These are phyloP conservation scores for Halictus ligatus DNA, from an alignment of 2,888 invertebrate genomes.

Conservation along the genomic window DNA sequence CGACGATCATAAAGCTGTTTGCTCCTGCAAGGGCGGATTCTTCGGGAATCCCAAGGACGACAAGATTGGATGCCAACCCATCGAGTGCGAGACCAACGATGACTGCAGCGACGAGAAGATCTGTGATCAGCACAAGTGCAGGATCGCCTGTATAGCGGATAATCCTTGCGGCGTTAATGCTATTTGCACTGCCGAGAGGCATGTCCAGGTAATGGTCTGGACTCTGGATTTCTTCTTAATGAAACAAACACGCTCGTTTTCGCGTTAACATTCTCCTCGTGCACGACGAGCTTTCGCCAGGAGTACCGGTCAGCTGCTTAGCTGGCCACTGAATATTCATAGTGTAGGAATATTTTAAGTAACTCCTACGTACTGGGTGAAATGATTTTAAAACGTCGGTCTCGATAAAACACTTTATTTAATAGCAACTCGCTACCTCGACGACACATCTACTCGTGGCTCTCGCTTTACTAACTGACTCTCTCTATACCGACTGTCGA, in stretches of 20 bases:
- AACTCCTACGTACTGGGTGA: too few species aligned
- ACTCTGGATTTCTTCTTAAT: not conserved
- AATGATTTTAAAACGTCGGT: too few species aligned
- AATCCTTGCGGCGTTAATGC: constrained; percentile 95
- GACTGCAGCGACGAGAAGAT: constrained; percentile 93
- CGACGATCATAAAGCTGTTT: constrained; percentile 90
- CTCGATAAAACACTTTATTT: too few species aligned
- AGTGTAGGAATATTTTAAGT: too few species aligned
- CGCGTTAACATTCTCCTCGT: not conserved
- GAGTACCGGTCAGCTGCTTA: too few species aligned
- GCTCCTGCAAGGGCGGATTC: constrained; percentile 92
- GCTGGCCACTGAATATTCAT: not conserved
- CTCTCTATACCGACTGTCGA: too few species aligned
- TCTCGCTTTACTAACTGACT: too few species aligned
- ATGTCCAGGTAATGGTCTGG: constrained; percentile 87
- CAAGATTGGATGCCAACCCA: constrained; percentile 91
- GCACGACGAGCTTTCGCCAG: too few species aligned
- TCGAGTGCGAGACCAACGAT: constrained; percentile 90
- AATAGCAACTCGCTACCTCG: too few species aligned
- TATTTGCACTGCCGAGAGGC: constrained; percentile 93
- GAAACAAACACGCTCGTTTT: not conserved
- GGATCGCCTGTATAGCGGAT: constrained; percentile 93
- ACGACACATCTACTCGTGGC: too few species aligned
- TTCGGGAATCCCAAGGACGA: constrained; percentile 91
- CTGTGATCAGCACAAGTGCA: constrained; percentile 93